Evolutionary conservation across 1,140 invertebrate species (phyloP).

Genomic region (Ips nitidus): DNA sequence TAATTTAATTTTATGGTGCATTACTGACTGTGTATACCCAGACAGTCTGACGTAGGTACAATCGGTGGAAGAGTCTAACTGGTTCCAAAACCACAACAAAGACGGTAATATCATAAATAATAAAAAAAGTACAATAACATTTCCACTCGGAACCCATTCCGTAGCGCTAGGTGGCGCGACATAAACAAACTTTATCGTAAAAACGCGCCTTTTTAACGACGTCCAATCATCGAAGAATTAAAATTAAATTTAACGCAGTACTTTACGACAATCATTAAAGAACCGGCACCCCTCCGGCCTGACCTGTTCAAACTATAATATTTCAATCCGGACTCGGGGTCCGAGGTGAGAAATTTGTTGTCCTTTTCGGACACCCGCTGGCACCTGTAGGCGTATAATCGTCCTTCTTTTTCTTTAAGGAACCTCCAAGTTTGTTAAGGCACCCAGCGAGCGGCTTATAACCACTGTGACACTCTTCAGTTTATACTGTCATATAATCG

Average conservation of each 20-base stretch:
- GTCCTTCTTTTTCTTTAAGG: slow-evolving; percentile 1
- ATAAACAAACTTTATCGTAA: slow-evolving; percentile 36
- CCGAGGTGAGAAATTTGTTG: slow-evolving; percentile 51
- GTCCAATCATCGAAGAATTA: slow-evolving; percentile 41
- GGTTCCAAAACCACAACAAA: background rate
- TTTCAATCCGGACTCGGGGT: slow-evolving; percentile 49
- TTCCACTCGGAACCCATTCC: slow-evolving; percentile 18
- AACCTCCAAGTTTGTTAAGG: slow-evolving; percentile 24
- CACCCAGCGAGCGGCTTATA: slow-evolving; percentile 45
- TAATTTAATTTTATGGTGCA: no score
- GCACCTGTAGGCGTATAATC: slow-evolving; percentile 28
- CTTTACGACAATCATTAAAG: slow-evolving; percentile 45
- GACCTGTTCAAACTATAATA: slow-evolving; percentile 45
- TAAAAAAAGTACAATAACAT: slow-evolving; percentile 14
- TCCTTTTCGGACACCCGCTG: slow-evolving; percentile 43
- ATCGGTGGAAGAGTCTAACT: background rate
- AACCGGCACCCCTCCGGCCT: slow-evolving; percentile 44
- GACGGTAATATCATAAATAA: slow-evolving; percentile 20
- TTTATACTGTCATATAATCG: slow-evolving; percentile 49
- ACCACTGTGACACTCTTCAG: slow-evolving; percentile 42
- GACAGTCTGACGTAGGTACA: no score
- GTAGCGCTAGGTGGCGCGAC: slow-evolving; percentile 29
- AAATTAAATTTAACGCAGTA: slow-evolving; percentile 41
- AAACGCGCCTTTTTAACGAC: slow-evolving; percentile 35
- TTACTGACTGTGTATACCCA: no score